Evolutionary conservation across 92 coral and sea anemone species (phyloP).

Genomic region (Bergia puertoricense): DNA sequence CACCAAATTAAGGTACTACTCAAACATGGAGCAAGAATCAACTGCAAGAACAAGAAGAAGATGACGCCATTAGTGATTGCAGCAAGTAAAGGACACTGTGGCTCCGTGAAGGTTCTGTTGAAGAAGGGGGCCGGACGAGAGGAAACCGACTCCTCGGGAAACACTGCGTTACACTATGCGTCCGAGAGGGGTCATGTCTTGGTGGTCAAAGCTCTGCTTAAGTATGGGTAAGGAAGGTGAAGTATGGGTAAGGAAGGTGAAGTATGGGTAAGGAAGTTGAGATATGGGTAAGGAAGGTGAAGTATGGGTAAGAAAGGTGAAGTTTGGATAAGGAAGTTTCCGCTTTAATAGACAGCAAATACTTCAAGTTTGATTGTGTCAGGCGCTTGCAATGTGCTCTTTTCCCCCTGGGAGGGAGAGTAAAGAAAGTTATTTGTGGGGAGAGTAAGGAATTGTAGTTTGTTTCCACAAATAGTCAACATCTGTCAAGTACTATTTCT

Average conservation of each 20-base stretch:
- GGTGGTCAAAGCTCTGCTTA: conserved; percentile 52
- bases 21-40: conserved; percentile 49
- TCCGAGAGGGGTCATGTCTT: conserved; percentile 70
- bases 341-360: neutral
- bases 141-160: conserved; percentile 52
- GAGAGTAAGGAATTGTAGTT: too few species aligned
- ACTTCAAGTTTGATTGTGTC: neutral
- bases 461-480: neutral
- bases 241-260: neutral
- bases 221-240: conserved; percentile 46
- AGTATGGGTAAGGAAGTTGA: conserved; percentile 1
- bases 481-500: neutral
- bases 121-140: conserved; percentile 53
- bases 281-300: conserved; percentile 48
- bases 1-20: conserved; percentile 23
- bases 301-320: too few species aligned
- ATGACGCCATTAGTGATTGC: conserved; percentile 72
- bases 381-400: neutral
- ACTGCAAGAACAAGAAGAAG: conserved; percentile 49
- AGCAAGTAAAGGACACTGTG: conserved; percentile 59
- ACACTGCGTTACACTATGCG: conserved; percentile 73
- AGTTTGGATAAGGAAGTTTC: neutral
- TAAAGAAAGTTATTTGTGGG: too few species aligned
- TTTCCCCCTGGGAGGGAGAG: too few species aligned
- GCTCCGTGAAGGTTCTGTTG: conserved; percentile 57